Conservation (phyloP, 2,888 invertebrate species). For the Tipula unca region DNA sequence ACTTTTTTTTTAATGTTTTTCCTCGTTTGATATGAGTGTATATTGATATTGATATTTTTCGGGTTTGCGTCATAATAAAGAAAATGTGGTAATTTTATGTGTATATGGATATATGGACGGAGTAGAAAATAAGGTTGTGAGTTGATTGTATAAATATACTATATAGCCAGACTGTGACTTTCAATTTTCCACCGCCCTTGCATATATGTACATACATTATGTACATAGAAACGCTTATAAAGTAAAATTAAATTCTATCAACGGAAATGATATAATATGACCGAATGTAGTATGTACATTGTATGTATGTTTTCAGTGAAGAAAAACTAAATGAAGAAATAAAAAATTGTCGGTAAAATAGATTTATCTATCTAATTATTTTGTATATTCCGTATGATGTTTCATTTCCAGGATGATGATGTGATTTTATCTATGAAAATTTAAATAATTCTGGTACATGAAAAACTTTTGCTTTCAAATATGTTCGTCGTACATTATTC, state of each 20-base stretch:
- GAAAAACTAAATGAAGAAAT: background rate
- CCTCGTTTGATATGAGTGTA: background rate
- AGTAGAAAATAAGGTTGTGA: background rate
- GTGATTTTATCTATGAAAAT: background rate
- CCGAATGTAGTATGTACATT: background rate
- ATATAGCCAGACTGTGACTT: background rate
- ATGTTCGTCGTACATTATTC: background rate
- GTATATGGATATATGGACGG: background rate
- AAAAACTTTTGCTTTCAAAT: background rate
- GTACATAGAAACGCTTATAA: background rate
- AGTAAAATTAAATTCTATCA: background rate
- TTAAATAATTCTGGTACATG: background rate
- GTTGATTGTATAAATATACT: background rate
- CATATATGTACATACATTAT: background rate
- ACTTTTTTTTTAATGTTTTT: background rate
- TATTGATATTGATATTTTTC: background rate
- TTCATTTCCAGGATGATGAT: background rate
- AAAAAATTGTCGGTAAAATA: background rate
- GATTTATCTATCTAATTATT: background rate
- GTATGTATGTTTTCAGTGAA: background rate
- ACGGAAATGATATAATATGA: background rate
- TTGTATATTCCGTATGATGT: background rate
- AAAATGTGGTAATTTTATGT: background rate
- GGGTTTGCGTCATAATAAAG: background rate
- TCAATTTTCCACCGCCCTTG: background rate